These are phyloP conservation scores for Papilio aristodemus DNA, from an alignment of 1,140 invertebrate genomes.

Conservation along the genomic window DNA sequence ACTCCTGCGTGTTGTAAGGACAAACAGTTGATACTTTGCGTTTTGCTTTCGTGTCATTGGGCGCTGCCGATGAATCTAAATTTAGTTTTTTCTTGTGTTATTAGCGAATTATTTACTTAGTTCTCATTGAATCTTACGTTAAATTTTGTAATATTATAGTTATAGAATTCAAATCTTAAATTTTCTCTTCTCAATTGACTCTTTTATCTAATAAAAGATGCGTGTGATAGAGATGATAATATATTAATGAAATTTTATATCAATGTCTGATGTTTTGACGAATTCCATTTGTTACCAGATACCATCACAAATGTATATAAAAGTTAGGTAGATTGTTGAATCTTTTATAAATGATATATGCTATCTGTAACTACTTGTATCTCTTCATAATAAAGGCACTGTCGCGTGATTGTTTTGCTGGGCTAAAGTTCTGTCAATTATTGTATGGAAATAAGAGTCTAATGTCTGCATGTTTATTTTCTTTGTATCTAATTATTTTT, in stretches of 20 bases:
- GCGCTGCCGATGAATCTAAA: neutral
- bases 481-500: conserved; percentile 39
- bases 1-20: neutral
- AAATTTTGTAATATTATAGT: conserved; percentile 6
- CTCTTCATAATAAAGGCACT: conserved; percentile 26
- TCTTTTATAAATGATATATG: conserved; percentile 48
- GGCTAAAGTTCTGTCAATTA: conserved; percentile 46
- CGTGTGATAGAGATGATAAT: neutral
- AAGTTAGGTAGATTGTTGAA: conserved; percentile 65
- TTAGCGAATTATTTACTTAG: neutral
- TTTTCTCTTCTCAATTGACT: neutral
- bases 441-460: conserved; percentile 33
- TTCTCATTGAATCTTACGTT: conserved; percentile 6
- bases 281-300: conserved; percentile 52
- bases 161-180: neutral
- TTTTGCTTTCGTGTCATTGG: conserved; percentile 1
- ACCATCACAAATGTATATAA: conserved; percentile 66
- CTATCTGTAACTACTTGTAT: conserved; percentile 32
- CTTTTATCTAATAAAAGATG: neutral
- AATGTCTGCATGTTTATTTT: conserved; percentile 36
- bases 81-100: conserved; percentile 18
- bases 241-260: conserved; percentile 3
- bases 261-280: neutral
- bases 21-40: neutral
- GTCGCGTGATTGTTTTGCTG: conserved; percentile 27